phyloP scores from a whole-genome alignment of 64 coral and sea anemone genomes.

The Cladopsammia gracilis region DNA sequence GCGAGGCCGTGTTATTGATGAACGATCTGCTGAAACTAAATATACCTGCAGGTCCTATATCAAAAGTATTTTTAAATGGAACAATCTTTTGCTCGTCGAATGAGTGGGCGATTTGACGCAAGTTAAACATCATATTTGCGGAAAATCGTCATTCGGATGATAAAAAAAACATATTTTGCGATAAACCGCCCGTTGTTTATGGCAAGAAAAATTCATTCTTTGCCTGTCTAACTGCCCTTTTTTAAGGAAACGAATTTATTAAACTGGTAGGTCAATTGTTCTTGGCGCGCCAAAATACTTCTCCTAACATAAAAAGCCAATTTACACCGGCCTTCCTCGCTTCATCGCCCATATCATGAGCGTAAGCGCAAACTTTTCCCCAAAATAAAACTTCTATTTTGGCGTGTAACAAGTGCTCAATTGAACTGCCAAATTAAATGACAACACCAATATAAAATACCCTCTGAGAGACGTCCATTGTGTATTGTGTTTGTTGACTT shows the following conservation, averaged over 20 bases:
- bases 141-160: slow-evolving; percentile 10
- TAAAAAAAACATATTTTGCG: not conserved
- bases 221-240: not conserved
- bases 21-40: slow-evolving; percentile 6
- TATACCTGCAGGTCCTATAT: slow-evolving; percentile 21
- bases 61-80: slow-evolving; percentile 16
- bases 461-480: slow-evolving; percentile 32
- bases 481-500: slow-evolving; percentile 62
- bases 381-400: slow-evolving; percentile 57
- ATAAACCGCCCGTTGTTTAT: not conserved
- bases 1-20: slow-evolving; percentile 19
- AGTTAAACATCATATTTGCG: not conserved
- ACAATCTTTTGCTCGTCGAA: not conserved
- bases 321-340: not conserved
- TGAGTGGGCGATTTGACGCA: slow-evolving; percentile 48
- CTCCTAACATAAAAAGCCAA: not conserved
- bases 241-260: not conserved
- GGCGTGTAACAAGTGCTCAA: slow-evolving; percentile 39
- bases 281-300: not conserved
- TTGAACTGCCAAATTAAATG: slow-evolving; percentile 62
- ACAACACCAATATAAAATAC: slow-evolving; percentile 40
- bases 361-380: not conserved
- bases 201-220: not conserved
- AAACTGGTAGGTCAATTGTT: not conserved
- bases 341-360: not conserved